Evolutionary conservation across 2,113 vertebrate genomes (phyloP), one percentile per base, ranked within the genome.

Genomic region (Cariama cristata): DNA sequence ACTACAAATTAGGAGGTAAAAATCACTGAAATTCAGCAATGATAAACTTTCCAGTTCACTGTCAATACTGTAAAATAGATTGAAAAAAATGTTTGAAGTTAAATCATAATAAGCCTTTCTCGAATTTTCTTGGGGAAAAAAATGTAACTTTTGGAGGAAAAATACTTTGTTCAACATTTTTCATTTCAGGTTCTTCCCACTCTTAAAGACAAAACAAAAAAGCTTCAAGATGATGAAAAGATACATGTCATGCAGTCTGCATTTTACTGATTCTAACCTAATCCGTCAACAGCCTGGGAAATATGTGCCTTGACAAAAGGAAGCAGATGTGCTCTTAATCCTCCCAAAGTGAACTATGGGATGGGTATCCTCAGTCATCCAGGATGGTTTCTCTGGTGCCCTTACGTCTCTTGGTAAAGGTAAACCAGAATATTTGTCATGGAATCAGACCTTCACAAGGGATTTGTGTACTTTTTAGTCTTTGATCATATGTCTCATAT

Each of bases 281-380:
- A 96, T 95, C 90, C 55, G 94, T 98, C 96, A 97, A 62, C 72
- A 6, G 66, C 49, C 80, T 64, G 38, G 79, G 84, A 96, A 97
- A 82, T 88, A 93, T n/a, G 76, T 73, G 71, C 53, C 73, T 83
- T 93, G 91, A 93, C 85, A 94, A 97, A 97, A 91, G 35, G 49
- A 97, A 93, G 93, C 96, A 97, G 95, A 97, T 98, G 96, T 97
- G 76, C 90, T 90, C 82, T 94, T 96, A 96, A 97, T 94, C 96
- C 73, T 83, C 69, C 91, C 38, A 19, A 82, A 90, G 69, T 71
- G 28, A 92, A 58, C 74, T 69, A 62, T 32, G 59, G 75, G 88
- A 96, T 90, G 63, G 27, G 47, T 92, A 66, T 91, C 64, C 95
- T 97, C 87, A 95, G 53, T 96, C 89, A 95, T 76, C 45, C 58